phyloP scores from a whole-genome alignment of 1,140 invertebrate species.

The Ostrea denselamellosa region DNA sequence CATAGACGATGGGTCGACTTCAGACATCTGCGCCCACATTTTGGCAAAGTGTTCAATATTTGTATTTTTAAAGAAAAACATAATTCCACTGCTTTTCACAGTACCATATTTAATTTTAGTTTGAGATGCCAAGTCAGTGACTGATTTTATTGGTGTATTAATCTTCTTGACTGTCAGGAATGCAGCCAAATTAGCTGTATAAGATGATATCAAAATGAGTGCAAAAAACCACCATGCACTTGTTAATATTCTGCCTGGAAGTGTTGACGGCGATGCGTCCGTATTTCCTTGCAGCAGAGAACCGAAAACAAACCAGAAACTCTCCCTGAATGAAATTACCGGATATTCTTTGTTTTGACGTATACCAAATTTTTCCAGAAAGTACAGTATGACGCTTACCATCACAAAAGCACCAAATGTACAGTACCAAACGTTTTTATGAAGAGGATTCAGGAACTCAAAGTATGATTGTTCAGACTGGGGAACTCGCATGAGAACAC shows the following conservation, averaged over 20 bases:
- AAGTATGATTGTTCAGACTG: conserved; percentile 84
- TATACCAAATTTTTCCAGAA: conserved; percentile 91
- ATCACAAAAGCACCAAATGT: conserved; percentile 81
- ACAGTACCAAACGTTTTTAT: conserved; percentile 83
- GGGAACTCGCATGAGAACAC: conserved; percentile 73
- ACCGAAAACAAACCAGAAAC: conserved; percentile 78
- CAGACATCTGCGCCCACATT: conserved; percentile 88
- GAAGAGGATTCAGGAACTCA: conserved; percentile 97
- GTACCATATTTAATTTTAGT: conserved; percentile 78
- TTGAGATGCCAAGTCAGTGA: conserved; percentile 77
- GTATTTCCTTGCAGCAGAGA: conserved; percentile 75
- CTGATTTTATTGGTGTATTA: conserved; percentile 78
- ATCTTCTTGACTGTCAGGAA: conserved; percentile 79
- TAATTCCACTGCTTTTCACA: conserved; percentile 73
- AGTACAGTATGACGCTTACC: conserved; percentile 95
- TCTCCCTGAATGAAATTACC: conserved; percentile 73
- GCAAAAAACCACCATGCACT: conserved; percentile 79
- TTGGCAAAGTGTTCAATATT: conserved; percentile 97
- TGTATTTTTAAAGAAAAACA: conserved; percentile 85
- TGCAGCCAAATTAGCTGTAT: conserved; percentile 79
- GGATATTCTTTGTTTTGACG: conserved; percentile 78
- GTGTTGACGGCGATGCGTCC: conserved; percentile 71
- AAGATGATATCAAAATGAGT: conserved; percentile 78
- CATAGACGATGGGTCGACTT: conserved; percentile 74
- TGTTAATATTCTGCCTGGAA: conserved; percentile 75